These are phyloP conservation scores for Drosophila tripunctata DNA, from an alignment of 2,888 invertebrate genomes.

Conservation along the genomic window DNA sequence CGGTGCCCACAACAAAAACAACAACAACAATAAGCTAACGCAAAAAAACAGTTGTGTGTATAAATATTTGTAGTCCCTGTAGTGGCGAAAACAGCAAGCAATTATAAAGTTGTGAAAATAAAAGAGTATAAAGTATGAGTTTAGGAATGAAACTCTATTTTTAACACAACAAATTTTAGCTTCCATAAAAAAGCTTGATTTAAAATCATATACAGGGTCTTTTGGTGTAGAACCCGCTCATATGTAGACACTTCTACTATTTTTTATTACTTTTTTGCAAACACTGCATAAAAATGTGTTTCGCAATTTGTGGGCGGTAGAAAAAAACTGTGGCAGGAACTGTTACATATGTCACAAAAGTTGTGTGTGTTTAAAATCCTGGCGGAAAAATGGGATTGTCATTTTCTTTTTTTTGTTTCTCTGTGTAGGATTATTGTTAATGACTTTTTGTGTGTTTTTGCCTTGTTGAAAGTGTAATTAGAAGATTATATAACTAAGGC, in stretches of 20 bases:
- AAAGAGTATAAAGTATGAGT: no score
- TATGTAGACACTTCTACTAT: no score
- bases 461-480: constrained; percentile 51
- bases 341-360: constrained; percentile 15
- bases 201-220: no score
- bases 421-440: constrained; percentile 43
- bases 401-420: no score
- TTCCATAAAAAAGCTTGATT: no score
- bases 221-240: no score
- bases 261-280: constrained; percentile 8
- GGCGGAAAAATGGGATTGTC: constrained; percentile 26
- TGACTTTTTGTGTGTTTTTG: constrained; percentile 48
- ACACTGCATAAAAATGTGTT: constrained; percentile 18
- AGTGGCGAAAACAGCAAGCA: no score
- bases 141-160: no score
- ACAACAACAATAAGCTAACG: not conserved
- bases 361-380: constrained; percentile 11
- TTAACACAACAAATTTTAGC: no score
- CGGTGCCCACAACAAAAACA: constrained; percentile 9
- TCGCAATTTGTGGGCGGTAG: constrained; percentile 13
- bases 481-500: constrained; percentile 10
- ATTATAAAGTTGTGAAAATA: no score
- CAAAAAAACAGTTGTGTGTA: not conserved
- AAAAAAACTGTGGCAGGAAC: not conserved
- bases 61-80: no score